phyloP scores from a whole-genome alignment of 35 echinoderm and acorn worm species.

The Heliocidaris erythrogramma region DNA sequence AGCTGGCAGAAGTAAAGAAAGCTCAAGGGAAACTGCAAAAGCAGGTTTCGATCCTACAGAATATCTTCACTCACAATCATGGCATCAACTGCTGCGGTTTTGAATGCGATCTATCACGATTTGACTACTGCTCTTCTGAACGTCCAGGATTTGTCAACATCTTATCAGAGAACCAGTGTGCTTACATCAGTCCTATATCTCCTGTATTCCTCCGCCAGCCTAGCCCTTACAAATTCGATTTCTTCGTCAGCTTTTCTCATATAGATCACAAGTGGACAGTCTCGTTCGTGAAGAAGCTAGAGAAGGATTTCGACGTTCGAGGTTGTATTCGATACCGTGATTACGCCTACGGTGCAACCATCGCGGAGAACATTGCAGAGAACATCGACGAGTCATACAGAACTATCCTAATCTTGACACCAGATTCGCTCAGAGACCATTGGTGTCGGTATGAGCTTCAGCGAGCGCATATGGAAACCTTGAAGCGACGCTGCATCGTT shows the following conservation, averaged over 20 bases:
- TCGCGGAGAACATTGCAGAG: conserved; percentile 67
- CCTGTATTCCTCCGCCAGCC: neutral
- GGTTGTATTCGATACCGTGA: conserved; percentile 85
- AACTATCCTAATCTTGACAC: conserved; percentile 71
- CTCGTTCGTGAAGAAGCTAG: conserved; percentile 75
- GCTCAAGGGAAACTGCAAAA: conserved; percentile 42
- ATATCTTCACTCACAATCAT: conserved; percentile 57
- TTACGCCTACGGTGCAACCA: conserved; percentile 72
- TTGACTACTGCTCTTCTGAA: conserved; percentile 75
- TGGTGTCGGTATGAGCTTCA: conserved; percentile 91
- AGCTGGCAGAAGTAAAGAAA: conserved; percentile 48
- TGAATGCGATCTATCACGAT: conserved; percentile 78
- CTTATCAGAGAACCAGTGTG: conserved; percentile 58
- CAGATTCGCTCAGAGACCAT: conserved; percentile 68
- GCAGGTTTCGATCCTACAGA: conserved; percentile 45
- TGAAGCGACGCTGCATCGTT: conserved; percentile 60
- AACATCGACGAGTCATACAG: conserved; percentile 69
- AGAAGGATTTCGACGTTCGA: conserved; percentile 65
- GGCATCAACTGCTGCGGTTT: conserved; percentile 82
- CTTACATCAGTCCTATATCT: neutral
- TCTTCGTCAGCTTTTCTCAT: conserved; percentile 82
- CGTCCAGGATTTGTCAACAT: conserved; percentile 78
- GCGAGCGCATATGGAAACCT: conserved; percentile 55
- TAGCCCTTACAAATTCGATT: conserved; percentile 73
- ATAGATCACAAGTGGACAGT: conserved; percentile 90